Evolutionary conservation across 2,888 invertebrate species (phyloP), one percentile per base, ranked within the genome.

Genomic region (Panzeria rudis): DNA sequence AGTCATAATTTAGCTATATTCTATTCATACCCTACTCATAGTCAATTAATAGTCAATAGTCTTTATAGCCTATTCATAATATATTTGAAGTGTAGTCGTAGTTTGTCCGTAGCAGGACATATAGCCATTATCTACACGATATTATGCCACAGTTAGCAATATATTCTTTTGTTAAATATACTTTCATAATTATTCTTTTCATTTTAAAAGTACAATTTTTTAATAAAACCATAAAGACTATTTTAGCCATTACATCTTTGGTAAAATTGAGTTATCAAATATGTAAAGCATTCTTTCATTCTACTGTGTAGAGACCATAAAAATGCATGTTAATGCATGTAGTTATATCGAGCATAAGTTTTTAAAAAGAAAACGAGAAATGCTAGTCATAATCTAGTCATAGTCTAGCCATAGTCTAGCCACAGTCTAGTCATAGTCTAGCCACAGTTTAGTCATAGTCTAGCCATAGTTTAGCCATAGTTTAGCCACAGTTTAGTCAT

Each of bases 221-320:
- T 25, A 7, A 15, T 38, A 38, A 23, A 44, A 25, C n/a, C 4
- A n/a, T 29, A n/a, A 47, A 41, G 23, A 9, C 41, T 7, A 5
- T 47, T 29, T 59, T 11, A 29, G 7, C n/a, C 5, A 11, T 20
- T 4, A 35, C 1, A 47, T 9, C 4, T 47, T 64, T 47, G 1
- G 0, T 29, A n/a, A 38, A 69, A 69, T 11, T 54, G 23, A 54
- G 23, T 38, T 54, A 38, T 38, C n/a, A 38, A 54, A 69, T 9
- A 54, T 69, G 69, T 52, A 52, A 52, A 35, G 11, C 41, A 29
- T 17, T 59, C 11, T 41, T 56, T 23, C 11, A 35, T 62, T 3
- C 32, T 11, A 15, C 41, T 20, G 1, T 41, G 20, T 29, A 15
- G 29, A 64, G 9, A 7, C 44, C 29, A 13, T 23, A 61, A 61